phyloP scores from a whole-genome alignment of 2,113 vertebrate genomes.

The Crotalus helleri region DNA sequence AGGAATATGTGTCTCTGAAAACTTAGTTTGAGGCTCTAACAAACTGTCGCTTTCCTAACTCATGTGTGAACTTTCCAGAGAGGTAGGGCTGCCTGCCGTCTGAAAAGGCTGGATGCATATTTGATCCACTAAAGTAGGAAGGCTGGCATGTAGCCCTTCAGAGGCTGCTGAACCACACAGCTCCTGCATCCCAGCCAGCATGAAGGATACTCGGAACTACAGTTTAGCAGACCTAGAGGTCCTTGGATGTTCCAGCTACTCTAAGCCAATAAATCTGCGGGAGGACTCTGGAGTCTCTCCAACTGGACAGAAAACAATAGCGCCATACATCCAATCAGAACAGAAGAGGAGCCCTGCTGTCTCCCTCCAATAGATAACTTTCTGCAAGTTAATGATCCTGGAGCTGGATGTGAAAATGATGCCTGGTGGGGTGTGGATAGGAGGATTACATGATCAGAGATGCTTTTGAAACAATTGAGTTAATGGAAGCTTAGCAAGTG shows the following conservation, averaged over 20 bases:
- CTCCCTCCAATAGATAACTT: conserved; percentile 52
- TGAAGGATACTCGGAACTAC: neutral
- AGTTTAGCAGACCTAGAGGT: neutral
- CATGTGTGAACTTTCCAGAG: neutral
- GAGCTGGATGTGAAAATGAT: conserved; percentile 62
- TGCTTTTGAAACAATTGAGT: conserved; percentile 68
- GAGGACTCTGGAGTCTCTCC: neutral
- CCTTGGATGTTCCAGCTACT: neutral
- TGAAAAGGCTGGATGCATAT: neutral
- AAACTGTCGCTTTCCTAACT: neutral
- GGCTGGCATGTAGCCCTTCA: neutral
- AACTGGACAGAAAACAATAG: neutral
- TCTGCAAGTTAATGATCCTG: conserved; percentile 59
- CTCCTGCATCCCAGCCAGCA: neutral
- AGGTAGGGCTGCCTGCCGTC: neutral
- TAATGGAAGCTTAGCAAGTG: conserved; percentile 64
- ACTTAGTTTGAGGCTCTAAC: neutral
- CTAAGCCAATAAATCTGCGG: neutral
- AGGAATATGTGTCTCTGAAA: neutral
- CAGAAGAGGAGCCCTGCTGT: neutral
- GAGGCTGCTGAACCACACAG: neutral
- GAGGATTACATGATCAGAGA: conserved; percentile 32
- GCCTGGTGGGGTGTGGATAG: conserved; percentile 12
- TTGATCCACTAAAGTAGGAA: neutral
- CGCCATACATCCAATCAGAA: neutral